Base-by-base conservation (phyloP, 53 echinoderm and acorn worm species). In the Apostichopus leukothele region DNA sequence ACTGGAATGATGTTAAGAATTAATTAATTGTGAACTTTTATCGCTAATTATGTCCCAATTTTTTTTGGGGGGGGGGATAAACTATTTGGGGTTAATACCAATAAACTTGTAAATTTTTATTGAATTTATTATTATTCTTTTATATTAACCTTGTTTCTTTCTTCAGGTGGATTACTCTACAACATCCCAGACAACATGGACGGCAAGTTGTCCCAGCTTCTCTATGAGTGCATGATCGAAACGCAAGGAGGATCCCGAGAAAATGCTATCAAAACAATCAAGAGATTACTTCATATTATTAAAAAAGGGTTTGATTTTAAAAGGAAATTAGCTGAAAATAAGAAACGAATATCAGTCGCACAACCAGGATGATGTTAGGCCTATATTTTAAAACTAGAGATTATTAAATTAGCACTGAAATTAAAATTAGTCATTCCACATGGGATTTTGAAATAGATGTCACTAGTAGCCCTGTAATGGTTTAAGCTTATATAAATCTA, bases 211-310 rank as follows among this genome's bases (percentile, higher is more conserved):
- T 75, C 93, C 73, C 92, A 93, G 27, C 94, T 93, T n/a, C 91
- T 96, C 59, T 94, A 94, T 61, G 94, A 92, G 89, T 96, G 94
- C 68, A 93, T 92, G 76, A 89, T 92, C 60, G 96, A 96, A 87
- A 89, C 94, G 10, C 83, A 83, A 22, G 86, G 92, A 9, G 96
- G 94, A 3, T 81, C 88, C 5, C 88, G 94, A 71, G 67, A 90
- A 21, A 78, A 91, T 51, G 86, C 93, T 13, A 88, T 91, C 83
- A 89, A 91, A 75, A 86, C 53, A 19, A 79, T 93, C 1, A 91
- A 83, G 59, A 79, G 75, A 5, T 83, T 93, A 7, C 74, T 93
- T 4, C 54, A 77, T 16, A 86, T 90, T 75, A 75, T 93, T 13
- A 19, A 79, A 55, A 84, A 85, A 74, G 88, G 90, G 23, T 92